Conservation (phyloP, 2,797 vertebrate genomes). For the Heliangelus exortis region DNA sequence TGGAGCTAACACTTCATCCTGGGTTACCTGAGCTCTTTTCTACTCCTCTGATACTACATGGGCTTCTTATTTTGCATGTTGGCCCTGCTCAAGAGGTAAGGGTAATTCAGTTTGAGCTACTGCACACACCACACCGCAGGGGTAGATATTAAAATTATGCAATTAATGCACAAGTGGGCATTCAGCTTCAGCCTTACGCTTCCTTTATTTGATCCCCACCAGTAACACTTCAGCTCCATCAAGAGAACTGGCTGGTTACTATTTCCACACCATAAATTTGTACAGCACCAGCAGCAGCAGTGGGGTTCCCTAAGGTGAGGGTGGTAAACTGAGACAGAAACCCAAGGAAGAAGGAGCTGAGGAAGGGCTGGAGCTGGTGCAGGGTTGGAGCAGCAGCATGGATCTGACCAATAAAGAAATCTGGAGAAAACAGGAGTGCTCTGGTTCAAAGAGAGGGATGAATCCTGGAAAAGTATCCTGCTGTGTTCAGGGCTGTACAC, state of each 20-base stretch:
- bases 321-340: background rate
- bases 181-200: background rate
- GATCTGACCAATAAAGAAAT: background rate
- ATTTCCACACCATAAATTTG: background rate
- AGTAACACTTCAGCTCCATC: background rate
- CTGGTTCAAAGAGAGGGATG: background rate
- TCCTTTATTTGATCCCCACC: background rate
- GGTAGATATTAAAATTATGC: background rate
- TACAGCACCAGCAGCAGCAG: background rate
- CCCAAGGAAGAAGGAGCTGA: background rate
- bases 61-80: background rate
- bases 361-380: background rate
- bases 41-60: background rate
- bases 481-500: background rate
- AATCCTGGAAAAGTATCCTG: background rate
- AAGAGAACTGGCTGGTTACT: background rate
- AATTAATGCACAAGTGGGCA: background rate
- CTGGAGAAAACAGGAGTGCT: background rate
- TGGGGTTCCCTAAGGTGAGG: background rate
- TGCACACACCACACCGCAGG: background rate
- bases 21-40: background rate
- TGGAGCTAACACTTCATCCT: background rate
- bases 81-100: background rate
- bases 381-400: background rate
- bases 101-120: background rate